Percentiles rank a stretch among this genome's conserved stretches.
These are phyloP conservation scores for Panagrolaimus sp. DNA, from an alignment of 1,140 invertebrate species.

Conservation along the genomic window DNA sequence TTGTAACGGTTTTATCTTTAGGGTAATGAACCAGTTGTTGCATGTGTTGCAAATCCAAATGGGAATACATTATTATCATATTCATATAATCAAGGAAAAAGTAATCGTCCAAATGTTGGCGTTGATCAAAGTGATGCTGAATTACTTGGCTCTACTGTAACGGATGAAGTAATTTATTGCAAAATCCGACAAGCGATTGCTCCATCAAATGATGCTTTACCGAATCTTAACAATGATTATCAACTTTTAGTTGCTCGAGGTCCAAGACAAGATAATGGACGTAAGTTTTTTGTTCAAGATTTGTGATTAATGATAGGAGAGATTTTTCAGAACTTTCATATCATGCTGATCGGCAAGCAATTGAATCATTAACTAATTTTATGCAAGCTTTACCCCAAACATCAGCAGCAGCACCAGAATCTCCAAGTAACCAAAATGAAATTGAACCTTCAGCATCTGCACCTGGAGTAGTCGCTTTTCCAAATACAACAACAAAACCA, in stretches of 20 bases:
- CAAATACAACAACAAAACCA: background rate
- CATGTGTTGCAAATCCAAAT: slow-evolving; percentile 13
- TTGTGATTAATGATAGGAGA: too few species aligned
- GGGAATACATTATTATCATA: background rate
- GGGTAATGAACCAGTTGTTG: background rate
- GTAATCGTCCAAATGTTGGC: background rate
- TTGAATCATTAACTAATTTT: background rate
- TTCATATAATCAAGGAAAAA: slow-evolving; percentile 5
- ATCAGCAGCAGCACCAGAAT: background rate
- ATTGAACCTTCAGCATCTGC: background rate
- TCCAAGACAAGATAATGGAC: background rate
- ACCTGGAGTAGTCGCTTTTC: background rate
- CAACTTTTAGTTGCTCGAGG: slow-evolving; percentile 9
- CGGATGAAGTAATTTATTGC: background rate
- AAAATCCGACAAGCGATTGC: background rate
- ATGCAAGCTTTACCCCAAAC: background rate
- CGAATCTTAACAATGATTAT: background rate
- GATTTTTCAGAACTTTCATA: background rate
- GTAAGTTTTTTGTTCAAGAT: background rate
- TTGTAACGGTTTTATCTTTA: background rate
- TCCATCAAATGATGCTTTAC: background rate
- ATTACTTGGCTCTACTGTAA: background rate
- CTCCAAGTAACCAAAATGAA: background rate
- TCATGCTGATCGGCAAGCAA: background rate
- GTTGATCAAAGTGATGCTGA: background rate